Evolutionary conservation across 2,113 vertebrate genomes (phyloP).

Genomic region (Sapajus apella): DNA sequence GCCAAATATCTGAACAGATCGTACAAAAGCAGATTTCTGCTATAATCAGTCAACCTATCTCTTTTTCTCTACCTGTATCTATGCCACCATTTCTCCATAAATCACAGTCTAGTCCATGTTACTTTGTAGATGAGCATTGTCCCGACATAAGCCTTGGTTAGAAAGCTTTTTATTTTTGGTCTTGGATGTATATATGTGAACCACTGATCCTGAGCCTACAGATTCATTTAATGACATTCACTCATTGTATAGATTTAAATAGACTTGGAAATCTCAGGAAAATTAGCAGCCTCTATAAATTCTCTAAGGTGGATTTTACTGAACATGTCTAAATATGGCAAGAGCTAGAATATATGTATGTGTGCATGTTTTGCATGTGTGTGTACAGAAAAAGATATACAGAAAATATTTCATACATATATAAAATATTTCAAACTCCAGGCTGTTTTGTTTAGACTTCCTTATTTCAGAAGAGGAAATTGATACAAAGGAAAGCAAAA

Average conservation of each 20-base stretch:
- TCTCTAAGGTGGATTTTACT: not conserved
- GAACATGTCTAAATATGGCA: not conserved
- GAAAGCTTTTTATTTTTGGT: not conserved
- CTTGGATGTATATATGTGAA: not conserved
- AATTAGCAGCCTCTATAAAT: not conserved
- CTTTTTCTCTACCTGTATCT: not conserved
- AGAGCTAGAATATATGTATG: not conserved
- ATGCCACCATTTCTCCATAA: not conserved
- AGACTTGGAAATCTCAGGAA: not conserved
- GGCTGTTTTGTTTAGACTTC: conserved; percentile 41
- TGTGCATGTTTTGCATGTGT: not conserved
- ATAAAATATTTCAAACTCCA: conserved; percentile 33
- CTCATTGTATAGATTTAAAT: not conserved
- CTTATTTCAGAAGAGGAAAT: conserved; percentile 56
- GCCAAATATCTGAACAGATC: not conserved
- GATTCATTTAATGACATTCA: not conserved
- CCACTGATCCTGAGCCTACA: not conserved
- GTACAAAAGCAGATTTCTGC: not conserved
- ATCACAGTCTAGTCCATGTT: not conserved
- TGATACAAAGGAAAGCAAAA: conserved; percentile 25
- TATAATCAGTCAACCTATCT: no score
- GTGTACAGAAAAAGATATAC: no score
- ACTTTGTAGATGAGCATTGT: not conserved
- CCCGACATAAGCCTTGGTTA: not conserved
- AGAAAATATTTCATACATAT: not conserved